Evolutionary conservation across 2,113 vertebrate species (phyloP).

Genomic region (Colius striatus): DNA sequence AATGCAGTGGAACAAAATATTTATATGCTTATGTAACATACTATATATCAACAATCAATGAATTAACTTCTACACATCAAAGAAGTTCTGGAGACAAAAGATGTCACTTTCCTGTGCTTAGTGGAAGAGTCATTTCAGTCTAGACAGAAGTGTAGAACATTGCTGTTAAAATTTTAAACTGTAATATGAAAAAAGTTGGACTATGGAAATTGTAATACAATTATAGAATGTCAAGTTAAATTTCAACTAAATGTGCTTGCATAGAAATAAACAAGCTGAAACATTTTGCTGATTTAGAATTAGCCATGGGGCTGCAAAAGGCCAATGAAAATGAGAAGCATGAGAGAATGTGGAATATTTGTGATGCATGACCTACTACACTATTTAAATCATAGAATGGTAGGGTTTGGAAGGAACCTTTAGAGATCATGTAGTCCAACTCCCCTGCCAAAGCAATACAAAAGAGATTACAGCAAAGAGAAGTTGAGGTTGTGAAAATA

Average conservation of each 20-base stretch:
- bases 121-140: background rate
- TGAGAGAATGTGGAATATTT: background rate
- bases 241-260: background rate
- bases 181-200: background rate
- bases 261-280: background rate
- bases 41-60: background rate
- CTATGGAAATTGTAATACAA: background rate
- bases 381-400: background rate
- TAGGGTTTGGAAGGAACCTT: no score
- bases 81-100: background rate
- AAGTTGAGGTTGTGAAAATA: conserved; percentile 19
- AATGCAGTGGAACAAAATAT: background rate
- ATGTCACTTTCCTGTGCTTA: background rate
- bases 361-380: background rate
- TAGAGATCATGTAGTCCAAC: no score
- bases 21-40: background rate
- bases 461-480: background rate
- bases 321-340: background rate
- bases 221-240: background rate
- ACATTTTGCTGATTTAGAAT: background rate
- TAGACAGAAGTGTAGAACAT: background rate
- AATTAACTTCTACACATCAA: background rate
- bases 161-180: background rate
- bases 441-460: background rate
- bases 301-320: background rate